phyloP scores from a whole-genome alignment of 2,888 invertebrate genomes.

The Agapostemon virescens region DNA sequence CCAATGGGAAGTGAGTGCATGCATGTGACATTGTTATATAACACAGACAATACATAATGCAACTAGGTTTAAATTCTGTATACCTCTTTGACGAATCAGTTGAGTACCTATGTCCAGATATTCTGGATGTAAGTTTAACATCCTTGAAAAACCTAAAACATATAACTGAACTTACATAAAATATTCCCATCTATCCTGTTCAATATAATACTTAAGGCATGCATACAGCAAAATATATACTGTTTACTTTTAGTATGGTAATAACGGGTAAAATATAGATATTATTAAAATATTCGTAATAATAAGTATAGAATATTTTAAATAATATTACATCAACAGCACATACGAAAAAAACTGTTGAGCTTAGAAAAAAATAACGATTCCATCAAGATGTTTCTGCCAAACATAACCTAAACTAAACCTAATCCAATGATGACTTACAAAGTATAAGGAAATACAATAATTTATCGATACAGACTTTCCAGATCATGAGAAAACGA shows the following conservation, averaged over 20 bases:
- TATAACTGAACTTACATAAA: slow-evolving; percentile 8
- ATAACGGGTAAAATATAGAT: not conserved
- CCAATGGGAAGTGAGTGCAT: not conserved
- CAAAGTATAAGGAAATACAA: not conserved
- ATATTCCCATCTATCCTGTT: not conserved
- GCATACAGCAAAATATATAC: not conserved
- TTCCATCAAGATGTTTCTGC: not conserved
- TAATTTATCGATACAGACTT: not conserved
- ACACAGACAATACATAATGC: slow-evolving; percentile 21
- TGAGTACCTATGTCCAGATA: slow-evolving; percentile 74
- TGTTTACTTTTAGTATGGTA: slow-evolving; percentile 12
- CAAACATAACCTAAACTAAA: slow-evolving; percentile 34
- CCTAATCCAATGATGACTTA: not conserved
- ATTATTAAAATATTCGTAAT: not conserved
- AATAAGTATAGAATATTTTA: slow-evolving; percentile 5
- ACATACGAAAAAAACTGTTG: not conserved
- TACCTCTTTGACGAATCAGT: slow-evolving; percentile 74
- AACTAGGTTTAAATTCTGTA: slow-evolving; percentile 33
- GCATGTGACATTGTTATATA: slow-evolving; percentile 35
- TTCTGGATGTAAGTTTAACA: slow-evolving; percentile 71
- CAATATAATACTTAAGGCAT: not conserved
- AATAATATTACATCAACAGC: not conserved
- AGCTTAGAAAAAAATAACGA: not conserved
- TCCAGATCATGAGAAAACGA: not conserved
- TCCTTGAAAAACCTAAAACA: slow-evolving; percentile 73